Evolutionary conservation across 2,888 invertebrate species (phyloP), one percentile per base, ranked within the genome.

Genomic region (Corythucha ciliata): DNA sequence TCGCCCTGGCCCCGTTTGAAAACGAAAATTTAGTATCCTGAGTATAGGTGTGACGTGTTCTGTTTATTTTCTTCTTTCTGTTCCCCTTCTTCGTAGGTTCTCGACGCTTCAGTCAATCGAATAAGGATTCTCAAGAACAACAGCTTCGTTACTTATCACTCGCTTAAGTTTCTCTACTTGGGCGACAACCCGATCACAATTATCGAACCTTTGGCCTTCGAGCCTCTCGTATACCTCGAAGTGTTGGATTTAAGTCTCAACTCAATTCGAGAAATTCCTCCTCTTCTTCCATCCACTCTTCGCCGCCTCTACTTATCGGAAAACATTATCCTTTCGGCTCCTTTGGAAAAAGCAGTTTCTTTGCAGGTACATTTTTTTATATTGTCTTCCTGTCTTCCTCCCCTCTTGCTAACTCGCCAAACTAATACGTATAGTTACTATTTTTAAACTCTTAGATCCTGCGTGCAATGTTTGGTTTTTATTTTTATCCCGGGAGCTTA

Each of bases 231-330:
- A 1, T 68, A 70, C 55, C 66, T 79, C 7, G 70, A 76, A 60
- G 73, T 72, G 1, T 63, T 79, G 48, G 77, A 78, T 59, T 68
- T 79, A 6, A 72, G 76, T 2, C 70, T 69, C 51, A 79, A 78
- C 62, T 73, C 73, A 1, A 68, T 76, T 41, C 61, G 69, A 37
- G 65, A 68, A 25, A 64, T 79, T 1, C 76, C 78, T 6, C 33
- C 81, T 40, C 22, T 51, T 8, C 42, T 56, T 12, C 76, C 79
- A 0, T 70, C 73, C 1, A 63, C 55, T 2, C 47, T 83, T 52
- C 70, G 79, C 47, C 80, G 77, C 63, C 66, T 83, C 21, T 79
- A 78, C 61, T 68, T 81, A 2, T 71, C 67, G 24, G 68, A 73
- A 6, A 79, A 78, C 62, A 68, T 69, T 1, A 62, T 78, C 39